Base-by-base conservation (phyloP, 2,888 invertebrate species). In the Agrotis clavis region DNA sequence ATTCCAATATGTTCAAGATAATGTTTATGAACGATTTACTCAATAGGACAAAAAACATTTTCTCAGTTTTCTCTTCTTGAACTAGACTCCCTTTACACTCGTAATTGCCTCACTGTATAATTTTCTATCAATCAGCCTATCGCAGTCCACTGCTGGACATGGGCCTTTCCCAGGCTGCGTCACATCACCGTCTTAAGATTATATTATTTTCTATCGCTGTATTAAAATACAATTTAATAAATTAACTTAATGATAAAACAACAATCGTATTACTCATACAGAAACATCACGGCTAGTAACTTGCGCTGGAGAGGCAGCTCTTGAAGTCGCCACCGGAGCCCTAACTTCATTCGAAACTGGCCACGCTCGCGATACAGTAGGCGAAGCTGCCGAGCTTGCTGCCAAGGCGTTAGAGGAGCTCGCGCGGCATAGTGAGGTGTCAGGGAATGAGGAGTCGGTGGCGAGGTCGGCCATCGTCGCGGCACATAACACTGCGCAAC, bases 401-500 rank as follows among this genome's bases (percentile, higher is more conserved):
- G 90, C 90, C 0, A 87, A 87, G 18, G 94, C 95, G 6, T 83
- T 95, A 7, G 91, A 92, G 7, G 89, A 93, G 18, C 89, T 96
- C 2, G 90, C 92, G 2, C 89, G 86, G 66, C 87, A 89, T 57
- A 87, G 86, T 7, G 88, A 94, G 94, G 82, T 94, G n/a, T 90
- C 91, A 59, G 95, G 94, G 54, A 93, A 94, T 75, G 96, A 95
- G 74, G 95, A 94, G 71, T 72, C 86, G 0, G 81, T 95, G 51
- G 93, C 94, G 0, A 92, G 90, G 64, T 90, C 92, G 0, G 93
- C 93, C 1, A 89, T 95, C 51, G 82, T 87, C 30, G 92, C 92
- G 1, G 95, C 96, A 1, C 95, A 96, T 86, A 94, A 91, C 86
- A 88, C 95, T 1, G 94, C 95, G 4, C 93, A 93, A 71, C 87